Evolutionary conservation across 2,113 vertebrate species (phyloP), one percentile per base, ranked within the genome.

Genomic region (Gasterosteus nipponicus): DNA sequence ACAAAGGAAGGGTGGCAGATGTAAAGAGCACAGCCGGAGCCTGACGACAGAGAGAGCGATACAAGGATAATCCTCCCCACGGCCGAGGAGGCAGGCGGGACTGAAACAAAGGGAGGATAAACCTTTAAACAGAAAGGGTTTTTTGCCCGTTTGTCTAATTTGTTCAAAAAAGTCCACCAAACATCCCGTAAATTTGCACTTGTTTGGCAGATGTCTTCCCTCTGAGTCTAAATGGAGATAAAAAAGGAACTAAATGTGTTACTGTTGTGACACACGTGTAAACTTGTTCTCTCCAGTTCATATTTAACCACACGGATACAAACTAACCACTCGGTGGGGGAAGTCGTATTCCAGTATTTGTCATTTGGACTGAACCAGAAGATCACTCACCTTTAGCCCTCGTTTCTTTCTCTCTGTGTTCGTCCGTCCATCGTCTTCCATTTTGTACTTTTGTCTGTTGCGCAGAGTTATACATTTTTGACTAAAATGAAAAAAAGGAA

Each of bases 1-100:
- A 67, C 4, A 3, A 88, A 77, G 59, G 69, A 71, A 81, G 56
- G 66, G 77, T 84, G 89, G 86, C 73, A 73, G 75, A 90, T 89
- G 82, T 75, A 75, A 81, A 84, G 74, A 76, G 77, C 56, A 42
- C 60, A 81, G 75, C 63, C 54, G 38, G 56, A 83, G 78, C 64
- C 71, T 56, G 66, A 53, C 16, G 41, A 84, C 83, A 77, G 64
- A 78, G 69, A 19, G 53, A 72, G 57, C 62, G 59, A 75, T 38
- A 53, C 2, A 11, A 47, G 73, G 57, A 83, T 77, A 81, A 78
- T 84, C 77, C 78, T 83, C 14, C 1, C 26, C 11, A 38, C 46
- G 69, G 62, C 81, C 69, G 67, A 79, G 61, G 70, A 77, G 46
- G 61, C 73, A 60, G 49, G 80, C 54, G 47, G 16, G 62, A 71